Conservation (phyloP, 2,797 vertebrate genomes). For the Dermochelys coriacea region DNA sequence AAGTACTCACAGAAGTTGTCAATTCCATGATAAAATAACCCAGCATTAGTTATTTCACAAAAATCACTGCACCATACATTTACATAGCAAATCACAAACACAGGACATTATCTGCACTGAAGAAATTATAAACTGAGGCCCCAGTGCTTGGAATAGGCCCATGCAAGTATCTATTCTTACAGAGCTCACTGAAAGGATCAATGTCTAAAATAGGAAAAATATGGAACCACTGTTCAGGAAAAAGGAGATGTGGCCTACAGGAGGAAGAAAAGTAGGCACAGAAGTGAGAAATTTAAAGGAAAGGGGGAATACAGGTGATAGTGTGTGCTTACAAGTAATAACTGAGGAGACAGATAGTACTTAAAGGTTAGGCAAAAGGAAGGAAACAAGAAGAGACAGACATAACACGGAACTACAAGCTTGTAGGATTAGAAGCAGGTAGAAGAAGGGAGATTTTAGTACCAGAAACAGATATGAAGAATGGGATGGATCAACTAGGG, state of each 20-base stretch:
- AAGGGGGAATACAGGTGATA: neutral
- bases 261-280: neutral
- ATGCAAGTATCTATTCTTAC: neutral
- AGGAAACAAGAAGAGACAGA: neutral
- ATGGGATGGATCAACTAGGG: neutral
- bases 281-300: neutral
- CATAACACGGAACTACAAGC: neutral
- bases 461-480: neutral
- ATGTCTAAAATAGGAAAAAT: neutral
- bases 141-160: fast-evolving
- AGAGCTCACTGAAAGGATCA: neutral
- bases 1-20: neutral
- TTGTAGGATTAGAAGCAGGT: neutral
- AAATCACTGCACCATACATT: neutral
- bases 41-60: neutral
- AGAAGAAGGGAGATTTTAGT: neutral
- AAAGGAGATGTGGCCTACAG: neutral
- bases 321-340: neutral
- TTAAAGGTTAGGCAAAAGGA: neutral
- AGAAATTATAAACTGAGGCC: neutral
- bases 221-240: neutral
- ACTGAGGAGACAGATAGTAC: neutral
- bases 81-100: neutral
- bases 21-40: neutral
- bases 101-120: fast-evolving